Percentiles rank a stretch among this genome's conserved stretches.
Evolutionary conservation across 2,113 vertebrate species (phyloP).

Genomic region (Hyperopisus bebe): DNA sequence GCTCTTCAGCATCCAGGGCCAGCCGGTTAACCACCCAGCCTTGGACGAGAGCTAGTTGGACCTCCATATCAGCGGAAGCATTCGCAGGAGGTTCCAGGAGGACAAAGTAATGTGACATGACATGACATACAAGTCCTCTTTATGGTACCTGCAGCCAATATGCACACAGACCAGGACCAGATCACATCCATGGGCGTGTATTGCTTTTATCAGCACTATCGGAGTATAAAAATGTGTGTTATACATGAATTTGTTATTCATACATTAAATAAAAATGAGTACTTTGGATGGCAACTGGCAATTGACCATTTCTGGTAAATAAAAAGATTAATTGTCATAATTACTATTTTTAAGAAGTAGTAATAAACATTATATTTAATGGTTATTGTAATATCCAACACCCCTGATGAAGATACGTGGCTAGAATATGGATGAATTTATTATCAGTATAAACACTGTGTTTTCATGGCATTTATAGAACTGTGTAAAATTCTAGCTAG

Average conservation of each 20-base stretch:
- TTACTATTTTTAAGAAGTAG: neutral
- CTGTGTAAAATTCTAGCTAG: neutral
- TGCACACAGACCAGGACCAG: neutral
- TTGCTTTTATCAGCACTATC: neutral
- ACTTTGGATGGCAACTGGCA: neutral
- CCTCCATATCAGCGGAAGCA: neutral
- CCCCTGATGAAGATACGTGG: neutral
- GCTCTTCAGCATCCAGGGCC: neutral
- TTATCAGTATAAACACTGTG: neutral
- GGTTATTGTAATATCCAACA: neutral
- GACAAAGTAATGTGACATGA: slow-evolving; percentile 7
- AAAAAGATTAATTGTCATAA: neutral
- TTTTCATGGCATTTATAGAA: neutral
- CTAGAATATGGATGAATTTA: neutral
- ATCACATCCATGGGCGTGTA: neutral
- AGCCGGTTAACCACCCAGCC: neutral
- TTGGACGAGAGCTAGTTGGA: neutral
- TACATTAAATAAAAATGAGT: neutral
- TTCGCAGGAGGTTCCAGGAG: slow-evolving; percentile 12
- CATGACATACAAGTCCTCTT: slow-evolving; percentile 9
- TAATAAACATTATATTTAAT: neutral
- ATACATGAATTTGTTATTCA: neutral
- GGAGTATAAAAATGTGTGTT: neutral
- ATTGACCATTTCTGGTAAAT: neutral
- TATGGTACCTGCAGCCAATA: neutral